A percentile compares a stretch with the other conserved stretches of the same genome.
phyloP scores from a whole-genome alignment of 2,113 vertebrate species.

The Colossoma macropomum region DNA sequence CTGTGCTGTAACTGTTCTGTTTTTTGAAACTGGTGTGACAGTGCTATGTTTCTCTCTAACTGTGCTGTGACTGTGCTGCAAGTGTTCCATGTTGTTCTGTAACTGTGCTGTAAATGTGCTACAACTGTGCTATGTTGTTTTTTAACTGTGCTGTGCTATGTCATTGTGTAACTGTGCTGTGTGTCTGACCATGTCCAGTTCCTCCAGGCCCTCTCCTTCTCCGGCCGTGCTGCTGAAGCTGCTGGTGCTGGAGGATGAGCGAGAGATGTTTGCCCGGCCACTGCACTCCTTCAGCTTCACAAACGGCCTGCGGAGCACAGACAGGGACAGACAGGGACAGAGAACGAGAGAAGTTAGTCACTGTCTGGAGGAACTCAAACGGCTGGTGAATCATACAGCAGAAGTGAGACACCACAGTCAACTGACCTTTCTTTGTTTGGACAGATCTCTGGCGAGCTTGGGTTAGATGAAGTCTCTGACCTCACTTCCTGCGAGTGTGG shows the following conservation, averaged over 20 bases:
- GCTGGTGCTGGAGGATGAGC: conserved; percentile 96
- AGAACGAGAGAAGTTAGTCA: not conserved
- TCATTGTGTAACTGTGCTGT: not conserved
- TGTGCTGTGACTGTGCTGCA: not conserved
- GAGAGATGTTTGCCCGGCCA: conserved; percentile 89
- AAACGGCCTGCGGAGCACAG: conserved; percentile 77
- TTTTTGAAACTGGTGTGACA: not conserved
- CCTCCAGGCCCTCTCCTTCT: conserved; percentile 91
- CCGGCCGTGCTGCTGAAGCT: conserved; percentile 96
- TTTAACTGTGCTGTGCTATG: too few relatives aligned
- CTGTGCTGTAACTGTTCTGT: not conserved
- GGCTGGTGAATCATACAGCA: not conserved
- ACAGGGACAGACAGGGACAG: not conserved
- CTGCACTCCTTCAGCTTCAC: conserved; percentile 90
- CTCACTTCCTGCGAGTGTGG: conserved; percentile 88
- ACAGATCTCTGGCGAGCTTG: conserved; percentile 95
- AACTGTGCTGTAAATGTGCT: not conserved
- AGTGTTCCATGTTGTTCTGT: not conserved
- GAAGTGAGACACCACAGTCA: not conserved
- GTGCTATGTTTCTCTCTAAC: too few relatives aligned
- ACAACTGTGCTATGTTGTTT: too few relatives aligned
- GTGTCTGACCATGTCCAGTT: conserved; percentile 86
- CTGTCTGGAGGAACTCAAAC: not conserved
- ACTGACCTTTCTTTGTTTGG: conserved; percentile 92
- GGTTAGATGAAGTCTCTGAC: conserved; percentile 93